These are phyloP conservation scores for Catharus minimus DNA, from an alignment of 2,113 vertebrate species.

Conservation along the genomic window DNA sequence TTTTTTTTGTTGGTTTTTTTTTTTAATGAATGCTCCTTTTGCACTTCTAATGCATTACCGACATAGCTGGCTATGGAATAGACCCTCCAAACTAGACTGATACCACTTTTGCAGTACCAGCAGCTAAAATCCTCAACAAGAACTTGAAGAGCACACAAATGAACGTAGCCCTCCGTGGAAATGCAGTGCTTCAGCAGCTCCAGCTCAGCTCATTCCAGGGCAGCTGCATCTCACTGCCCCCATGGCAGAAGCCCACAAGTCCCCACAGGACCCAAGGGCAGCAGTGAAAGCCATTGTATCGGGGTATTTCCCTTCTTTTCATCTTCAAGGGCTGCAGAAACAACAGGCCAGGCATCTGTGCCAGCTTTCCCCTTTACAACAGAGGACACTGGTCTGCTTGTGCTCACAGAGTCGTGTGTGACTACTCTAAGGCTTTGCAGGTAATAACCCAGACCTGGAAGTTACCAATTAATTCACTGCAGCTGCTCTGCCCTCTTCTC, in stretches of 20 bases:
- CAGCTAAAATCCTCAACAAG: neutral
- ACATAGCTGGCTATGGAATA: neutral
- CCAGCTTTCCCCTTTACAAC: neutral
- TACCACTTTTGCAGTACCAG: neutral
- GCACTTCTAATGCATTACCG: neutral
- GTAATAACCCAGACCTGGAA: neutral
- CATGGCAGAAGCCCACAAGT: neutral
- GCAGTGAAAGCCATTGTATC: neutral
- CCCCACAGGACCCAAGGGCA: neutral
- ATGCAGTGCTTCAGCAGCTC: neutral
- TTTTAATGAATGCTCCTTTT: neutral
- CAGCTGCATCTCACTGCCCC: neutral
- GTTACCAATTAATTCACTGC: slow-evolving; percentile 10
- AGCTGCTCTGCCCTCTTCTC: neutral
- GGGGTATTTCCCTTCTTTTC: neutral
- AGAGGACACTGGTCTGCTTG: neutral
- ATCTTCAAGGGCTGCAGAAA: neutral
- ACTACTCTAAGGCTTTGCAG: neutral
- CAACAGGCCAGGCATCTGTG: neutral
- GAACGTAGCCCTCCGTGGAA: neutral
- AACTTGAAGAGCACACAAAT: neutral
- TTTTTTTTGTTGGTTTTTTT: neutral
- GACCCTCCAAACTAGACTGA: neutral
- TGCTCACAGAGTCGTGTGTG: neutral
- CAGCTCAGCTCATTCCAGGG: neutral